These are phyloP conservation scores for Anoncus sp. DNA, from an alignment of 2,888 invertebrate species.

Conservation along the genomic window DNA sequence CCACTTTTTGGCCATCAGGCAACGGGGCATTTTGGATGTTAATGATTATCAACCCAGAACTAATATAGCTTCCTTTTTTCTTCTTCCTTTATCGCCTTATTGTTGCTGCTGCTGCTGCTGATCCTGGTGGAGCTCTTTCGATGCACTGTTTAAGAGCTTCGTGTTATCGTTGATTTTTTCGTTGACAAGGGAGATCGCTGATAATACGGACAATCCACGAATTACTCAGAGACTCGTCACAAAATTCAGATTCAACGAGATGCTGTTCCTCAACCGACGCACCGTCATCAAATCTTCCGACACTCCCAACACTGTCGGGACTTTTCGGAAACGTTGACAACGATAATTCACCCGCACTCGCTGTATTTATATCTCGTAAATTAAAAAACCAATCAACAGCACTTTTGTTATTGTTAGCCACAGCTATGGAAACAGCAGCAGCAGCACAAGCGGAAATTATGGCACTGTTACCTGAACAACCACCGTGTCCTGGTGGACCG, in stretches of 20 bases:
- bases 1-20: constrained; percentile 98
- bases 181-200: constrained; percentile 1
- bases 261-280: constrained; percentile 35
- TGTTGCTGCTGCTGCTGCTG: constrained; percentile 44
- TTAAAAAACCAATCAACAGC: constrained; percentile 11
- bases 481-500: constrained; percentile 69
- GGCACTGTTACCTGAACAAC: constrained; percentile 65
- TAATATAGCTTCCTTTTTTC: constrained; percentile 5
- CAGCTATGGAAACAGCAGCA: constrained; percentile 40
- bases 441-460: constrained; percentile 50
- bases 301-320: constrained; percentile 17
- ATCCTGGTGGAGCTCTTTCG: constrained; percentile 17
- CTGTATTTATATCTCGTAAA: constrained; percentile 3
- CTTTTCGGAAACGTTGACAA: constrained; percentile 5
- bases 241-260: neutral
- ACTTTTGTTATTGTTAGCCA: constrained; percentile 25
- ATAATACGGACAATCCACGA: neutral
- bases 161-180: constrained; percentile 47
- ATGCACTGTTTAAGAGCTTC: neutral
- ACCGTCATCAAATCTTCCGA: constrained; percentile 34
- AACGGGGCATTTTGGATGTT: constrained; percentile 92
- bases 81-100: constrained; percentile 25
- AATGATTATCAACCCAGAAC: constrained; percentile 13
- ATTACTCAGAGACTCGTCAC: constrained; percentile 4
- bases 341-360: constrained; percentile 36